These are phyloP conservation scores for Caenorhabditis doughertyi DNA, from an alignment of 2,888 invertebrate species.

Conservation along the genomic window DNA sequence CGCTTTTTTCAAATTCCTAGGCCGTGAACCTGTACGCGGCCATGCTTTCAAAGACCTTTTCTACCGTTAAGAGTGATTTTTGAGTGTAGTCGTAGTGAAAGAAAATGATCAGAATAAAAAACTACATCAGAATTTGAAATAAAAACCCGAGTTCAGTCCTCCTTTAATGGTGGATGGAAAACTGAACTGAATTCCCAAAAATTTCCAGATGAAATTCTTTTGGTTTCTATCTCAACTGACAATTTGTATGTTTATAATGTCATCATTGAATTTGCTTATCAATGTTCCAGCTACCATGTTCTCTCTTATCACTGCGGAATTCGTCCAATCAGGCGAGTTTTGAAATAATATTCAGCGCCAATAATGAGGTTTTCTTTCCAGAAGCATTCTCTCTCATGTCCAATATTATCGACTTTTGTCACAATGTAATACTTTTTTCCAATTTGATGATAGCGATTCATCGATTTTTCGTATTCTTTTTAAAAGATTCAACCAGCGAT, in stretches of 20 bases:
- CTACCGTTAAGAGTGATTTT: no score
- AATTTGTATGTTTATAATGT: conserved; percentile 38
- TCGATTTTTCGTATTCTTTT: conserved; percentile 50
- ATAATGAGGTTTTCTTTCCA: no score
- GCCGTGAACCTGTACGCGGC: no score
- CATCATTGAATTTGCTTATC: conserved; percentile 41
- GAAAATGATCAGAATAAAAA: no score
- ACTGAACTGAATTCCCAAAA: no score
- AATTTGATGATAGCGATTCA: conserved; percentile 56
- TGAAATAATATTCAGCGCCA: no score
- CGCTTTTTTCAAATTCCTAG: no score
- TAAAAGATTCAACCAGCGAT: conserved; percentile 11
- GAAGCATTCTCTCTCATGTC: conserved; percentile 41
- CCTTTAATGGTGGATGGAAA: no score
- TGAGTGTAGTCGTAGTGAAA: no score
- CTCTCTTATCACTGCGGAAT: conserved; percentile 37
- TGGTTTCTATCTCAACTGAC: conserved; percentile 51
- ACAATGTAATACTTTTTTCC: conserved; percentile 43
- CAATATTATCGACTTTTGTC: conserved; percentile 44
- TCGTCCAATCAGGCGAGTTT: conserved; percentile 31
- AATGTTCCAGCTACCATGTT: conserved; percentile 54
- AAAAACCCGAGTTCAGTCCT: no score
- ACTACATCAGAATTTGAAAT: no score
- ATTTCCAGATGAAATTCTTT: conserved; percentile 54
- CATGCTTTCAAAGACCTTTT: no score